phyloP scores from a whole-genome alignment of 2,797 vertebrate genomes.

The Sebastes goodei region DNA sequence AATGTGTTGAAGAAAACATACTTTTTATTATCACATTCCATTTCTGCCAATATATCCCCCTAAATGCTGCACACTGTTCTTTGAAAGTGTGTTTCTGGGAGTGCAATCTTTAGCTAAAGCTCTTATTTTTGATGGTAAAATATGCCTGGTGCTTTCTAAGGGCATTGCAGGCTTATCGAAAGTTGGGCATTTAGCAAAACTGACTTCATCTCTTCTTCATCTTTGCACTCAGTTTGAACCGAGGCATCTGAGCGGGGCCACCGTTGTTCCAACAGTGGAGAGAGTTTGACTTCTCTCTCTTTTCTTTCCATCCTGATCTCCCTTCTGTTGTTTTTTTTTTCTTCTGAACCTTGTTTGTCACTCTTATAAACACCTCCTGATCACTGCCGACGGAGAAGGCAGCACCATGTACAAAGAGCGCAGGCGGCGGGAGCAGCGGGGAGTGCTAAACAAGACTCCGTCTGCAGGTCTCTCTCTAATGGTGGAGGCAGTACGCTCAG shows the following conservation, averaged over 20 bases:
- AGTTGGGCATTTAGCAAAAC: conserved; percentile 13
- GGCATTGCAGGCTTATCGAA: background rate
- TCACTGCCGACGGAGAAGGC: conserved; percentile 12
- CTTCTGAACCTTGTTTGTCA: conserved; percentile 25
- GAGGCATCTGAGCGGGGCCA: background rate
- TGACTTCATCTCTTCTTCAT: conserved; percentile 26
- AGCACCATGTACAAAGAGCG: background rate
- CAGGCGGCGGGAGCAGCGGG: conserved; percentile 7
- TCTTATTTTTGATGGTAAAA: background rate
- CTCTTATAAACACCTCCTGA: conserved; percentile 44
- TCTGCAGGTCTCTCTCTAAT: conserved; percentile 35
- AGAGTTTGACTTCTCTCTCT: conserved; percentile 4
- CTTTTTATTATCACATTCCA: no score
- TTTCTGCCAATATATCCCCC: no score
- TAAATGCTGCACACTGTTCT: no score
- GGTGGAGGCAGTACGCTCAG: background rate
- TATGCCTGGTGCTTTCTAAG: background rate
- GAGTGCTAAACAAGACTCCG: conserved; percentile 28
- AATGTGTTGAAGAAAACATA: no score
- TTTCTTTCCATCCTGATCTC: conserved; percentile 18
- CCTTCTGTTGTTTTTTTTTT: background rate
- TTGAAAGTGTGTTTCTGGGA: background rate
- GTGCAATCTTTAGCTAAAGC: background rate
- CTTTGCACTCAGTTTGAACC: conserved; percentile 19
- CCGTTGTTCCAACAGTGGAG: conserved; percentile 22